These are phyloP conservation scores for Leptinotarsa peninsularis DNA, from an alignment of 2,888 invertebrate genomes.

Conservation along the genomic window DNA sequence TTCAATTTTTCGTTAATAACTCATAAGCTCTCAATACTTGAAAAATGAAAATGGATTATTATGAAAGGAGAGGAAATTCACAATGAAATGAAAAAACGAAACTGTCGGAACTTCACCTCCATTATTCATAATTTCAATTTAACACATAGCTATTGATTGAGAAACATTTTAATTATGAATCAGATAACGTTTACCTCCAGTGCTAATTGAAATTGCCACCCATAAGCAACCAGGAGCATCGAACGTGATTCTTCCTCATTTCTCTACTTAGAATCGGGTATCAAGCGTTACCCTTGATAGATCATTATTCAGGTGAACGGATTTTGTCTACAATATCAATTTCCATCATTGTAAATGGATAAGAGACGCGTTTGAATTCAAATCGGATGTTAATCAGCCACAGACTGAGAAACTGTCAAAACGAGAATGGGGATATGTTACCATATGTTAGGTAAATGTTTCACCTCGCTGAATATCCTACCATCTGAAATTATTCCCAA, in stretches of 20 bases:
- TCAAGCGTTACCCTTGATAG: background rate
- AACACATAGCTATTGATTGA: no score
- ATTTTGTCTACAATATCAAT: constrained; percentile 12
- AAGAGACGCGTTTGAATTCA: constrained; percentile 1
- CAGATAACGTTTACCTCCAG: background rate
- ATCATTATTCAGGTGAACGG: background rate
- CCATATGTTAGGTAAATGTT: no score
- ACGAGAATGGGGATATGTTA: background rate
- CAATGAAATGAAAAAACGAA: no score
- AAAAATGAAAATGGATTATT: no score
- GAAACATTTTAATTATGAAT: no score
- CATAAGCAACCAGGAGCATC: background rate
- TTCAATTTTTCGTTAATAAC: no score
- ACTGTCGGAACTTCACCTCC: no score
- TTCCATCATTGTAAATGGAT: background rate
- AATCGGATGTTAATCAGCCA: constrained; percentile 1
- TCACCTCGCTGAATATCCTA: no score
- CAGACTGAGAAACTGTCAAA: background rate
- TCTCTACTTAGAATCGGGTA: background rate
- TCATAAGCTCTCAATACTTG: no score
- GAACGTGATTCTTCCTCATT: background rate
- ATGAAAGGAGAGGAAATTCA: no score
- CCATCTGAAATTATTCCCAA: no score
- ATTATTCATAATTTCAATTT: no score
- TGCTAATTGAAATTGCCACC: background rate